phyloP scores from a whole-genome alignment of 2,888 invertebrate species.

The Tipula vernalis region DNA sequence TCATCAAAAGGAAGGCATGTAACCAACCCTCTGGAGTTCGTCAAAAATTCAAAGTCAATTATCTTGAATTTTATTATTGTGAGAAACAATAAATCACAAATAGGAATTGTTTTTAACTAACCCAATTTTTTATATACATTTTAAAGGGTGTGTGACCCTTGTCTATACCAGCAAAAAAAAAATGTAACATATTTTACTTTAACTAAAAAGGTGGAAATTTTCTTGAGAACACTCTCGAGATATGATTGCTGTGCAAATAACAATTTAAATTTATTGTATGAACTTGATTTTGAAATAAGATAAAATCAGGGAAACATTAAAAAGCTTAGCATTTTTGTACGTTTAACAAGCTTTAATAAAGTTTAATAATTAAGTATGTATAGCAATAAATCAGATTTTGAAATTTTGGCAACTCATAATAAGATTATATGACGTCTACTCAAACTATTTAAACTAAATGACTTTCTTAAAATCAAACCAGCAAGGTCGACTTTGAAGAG shows the following conservation, averaged over 20 bases:
- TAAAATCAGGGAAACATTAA: background rate
- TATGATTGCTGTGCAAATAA: background rate
- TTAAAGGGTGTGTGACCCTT: background rate
- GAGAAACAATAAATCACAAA: background rate
- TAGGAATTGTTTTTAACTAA: background rate
- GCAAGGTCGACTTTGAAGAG: background rate
- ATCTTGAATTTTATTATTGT: background rate
- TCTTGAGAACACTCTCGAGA: background rate
- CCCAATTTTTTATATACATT: background rate
- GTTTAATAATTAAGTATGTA: no score
- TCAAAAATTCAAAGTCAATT: background rate
- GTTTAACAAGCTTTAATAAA: no score
- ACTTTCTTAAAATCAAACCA: background rate
- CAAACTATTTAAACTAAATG: background rate
- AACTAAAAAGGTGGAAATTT: background rate
- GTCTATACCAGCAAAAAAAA: background rate
- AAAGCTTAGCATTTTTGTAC: no score
- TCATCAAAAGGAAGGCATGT: background rate
- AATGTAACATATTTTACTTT: background rate
- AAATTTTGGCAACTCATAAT: background rate
- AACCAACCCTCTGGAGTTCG: background rate
- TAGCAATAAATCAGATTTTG: background rate
- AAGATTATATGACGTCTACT: no score
- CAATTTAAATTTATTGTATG: background rate
- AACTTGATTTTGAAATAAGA: background rate